phyloP scores from a whole-genome alignment of 37 sponge, comb jelly and placozoan genomes.

The Ianthella basta region DNA sequence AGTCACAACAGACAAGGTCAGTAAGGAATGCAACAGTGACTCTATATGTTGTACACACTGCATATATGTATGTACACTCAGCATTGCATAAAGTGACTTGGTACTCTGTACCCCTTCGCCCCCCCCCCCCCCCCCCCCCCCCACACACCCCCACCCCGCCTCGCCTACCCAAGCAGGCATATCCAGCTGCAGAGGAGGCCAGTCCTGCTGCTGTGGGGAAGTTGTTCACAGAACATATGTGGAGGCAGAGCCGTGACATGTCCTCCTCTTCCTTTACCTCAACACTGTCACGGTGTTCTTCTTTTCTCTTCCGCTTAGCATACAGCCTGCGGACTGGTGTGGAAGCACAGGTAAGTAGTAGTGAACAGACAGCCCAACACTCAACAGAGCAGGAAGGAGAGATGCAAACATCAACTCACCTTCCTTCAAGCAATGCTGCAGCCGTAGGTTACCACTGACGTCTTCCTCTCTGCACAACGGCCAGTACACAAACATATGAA shows the following conservation, averaged over 20 bases:
- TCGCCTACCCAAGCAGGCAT: constrained; percentile 87
- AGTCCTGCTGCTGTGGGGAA: constrained; percentile 99
- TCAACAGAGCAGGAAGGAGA: not conserved
- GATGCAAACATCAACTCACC: constrained; percentile 31
- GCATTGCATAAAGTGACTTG: no score
- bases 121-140: no score
- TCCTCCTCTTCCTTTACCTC: constrained; percentile 25
- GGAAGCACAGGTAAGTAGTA: not conserved
- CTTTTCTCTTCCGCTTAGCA: not conserved
- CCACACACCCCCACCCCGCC: not conserved
- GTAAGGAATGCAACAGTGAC: not conserved
- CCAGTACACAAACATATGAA: no score
- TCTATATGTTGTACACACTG: not conserved
- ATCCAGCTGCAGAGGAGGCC: constrained; percentile 99
- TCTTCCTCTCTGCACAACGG: constrained; percentile 56
- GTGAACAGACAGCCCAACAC: not conserved
- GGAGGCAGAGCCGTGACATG: constrained; percentile 41
- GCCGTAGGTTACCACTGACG: constrained; percentile 47
- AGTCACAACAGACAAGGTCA: not conserved
- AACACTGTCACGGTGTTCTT: not conserved
- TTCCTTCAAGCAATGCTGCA: constrained; percentile 62
- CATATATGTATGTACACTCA: not conserved
- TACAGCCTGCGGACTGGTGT: constrained; percentile 9
- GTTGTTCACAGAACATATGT: constrained; percentile 89
- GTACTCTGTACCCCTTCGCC: not conserved